Base-by-base conservation (phyloP, 2,797 vertebrate genomes). In the Thaleichthys pacificus region DNA sequence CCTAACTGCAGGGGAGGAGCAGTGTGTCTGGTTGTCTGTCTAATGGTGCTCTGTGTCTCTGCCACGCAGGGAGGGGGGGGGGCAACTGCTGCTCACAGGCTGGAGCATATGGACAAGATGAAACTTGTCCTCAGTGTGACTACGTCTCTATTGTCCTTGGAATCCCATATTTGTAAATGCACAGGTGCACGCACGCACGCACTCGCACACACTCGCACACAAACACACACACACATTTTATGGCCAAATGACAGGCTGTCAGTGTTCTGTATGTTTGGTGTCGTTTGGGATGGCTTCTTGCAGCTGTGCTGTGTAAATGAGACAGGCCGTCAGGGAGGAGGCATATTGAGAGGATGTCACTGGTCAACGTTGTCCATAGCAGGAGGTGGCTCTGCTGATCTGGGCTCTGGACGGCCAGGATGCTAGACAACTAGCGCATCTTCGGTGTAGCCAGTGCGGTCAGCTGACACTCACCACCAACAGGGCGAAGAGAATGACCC, bases 401-500 rank as follows among this genome's bases (percentile, higher is more conserved):
- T 35, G 32, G 32, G 32, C 32, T 35, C 32, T 35, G 32, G 32
- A 8, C 8, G 32, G 32, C 32, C 8, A 35, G 32, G 32, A 35
- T 8, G 32, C 32, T 8, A 8, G 32, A 6, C 6, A 35, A 35
- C 32, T 35, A 35, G 32, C 32, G 32, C 32, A 8, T 1, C 42
- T 47, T 47, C 12, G 42, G 42, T 47, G 42, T 47, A 12, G 12
- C 42, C 42, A 14, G 32, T 8, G 32, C 8, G 32, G n/a, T 42
- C 58, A 49, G 70, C 51, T 58, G 60, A 66, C 77, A 92, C 97
- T 97, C 91, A 98, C 97, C 96, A 99, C 97, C 90, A 97, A 92
- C 87, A 96, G 94, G 70, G 96, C 95, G 89, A 98, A 99, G 78
- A 99, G 95, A 90, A 99, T 99, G 89, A 98, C 97, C 72, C 97